Evolutionary conservation across 2,888 invertebrate genomes (phyloP).

Genomic region (Helleia helle): DNA sequence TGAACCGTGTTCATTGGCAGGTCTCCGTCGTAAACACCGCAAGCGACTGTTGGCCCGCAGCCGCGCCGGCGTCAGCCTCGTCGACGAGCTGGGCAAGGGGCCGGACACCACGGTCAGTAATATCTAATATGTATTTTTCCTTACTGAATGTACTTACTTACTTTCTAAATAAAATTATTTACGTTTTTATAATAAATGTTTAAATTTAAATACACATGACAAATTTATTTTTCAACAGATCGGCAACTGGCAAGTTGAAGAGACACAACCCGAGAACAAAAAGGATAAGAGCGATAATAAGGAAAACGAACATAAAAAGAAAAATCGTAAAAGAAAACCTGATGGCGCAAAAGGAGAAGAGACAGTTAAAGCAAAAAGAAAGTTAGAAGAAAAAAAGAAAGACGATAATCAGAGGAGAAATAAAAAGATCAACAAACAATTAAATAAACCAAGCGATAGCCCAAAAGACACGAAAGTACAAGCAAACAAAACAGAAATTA

Average conservation of each 20-base stretch:
- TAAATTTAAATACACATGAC: too few relatives aligned
- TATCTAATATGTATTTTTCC: too few relatives aligned
- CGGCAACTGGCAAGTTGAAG: conserved; percentile 43
- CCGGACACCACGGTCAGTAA: conserved; percentile 22
- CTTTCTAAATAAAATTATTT: too few relatives aligned
- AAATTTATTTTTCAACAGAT: conserved; percentile 33
- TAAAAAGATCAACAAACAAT: conserved; percentile 9
- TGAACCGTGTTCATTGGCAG: too few relatives aligned
- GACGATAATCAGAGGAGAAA: conserved; percentile 18
- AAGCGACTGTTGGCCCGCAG: conserved; percentile 45
- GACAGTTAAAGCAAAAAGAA: conserved; percentile 1
- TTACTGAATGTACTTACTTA: too few relatives aligned
- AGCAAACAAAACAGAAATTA: conserved; percentile 21
- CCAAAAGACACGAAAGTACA: background rate
- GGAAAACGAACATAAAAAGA: conserved; percentile 34
- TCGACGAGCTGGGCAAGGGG: conserved; percentile 32
- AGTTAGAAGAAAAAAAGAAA: conserved; percentile 15
- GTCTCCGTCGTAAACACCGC: conserved; percentile 50
- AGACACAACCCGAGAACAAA: conserved; percentile 25
- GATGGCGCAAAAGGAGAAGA: conserved; percentile 11
- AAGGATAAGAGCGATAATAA: conserved; percentile 33
- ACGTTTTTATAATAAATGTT: background rate
- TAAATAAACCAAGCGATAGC: conserved; percentile 2
- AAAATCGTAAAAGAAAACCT: conserved; percentile 13
- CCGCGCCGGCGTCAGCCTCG: conserved; percentile 45